Base-by-base conservation (phyloP, 2,797 vertebrate genomes). In the Lacerta viridis region DNA sequence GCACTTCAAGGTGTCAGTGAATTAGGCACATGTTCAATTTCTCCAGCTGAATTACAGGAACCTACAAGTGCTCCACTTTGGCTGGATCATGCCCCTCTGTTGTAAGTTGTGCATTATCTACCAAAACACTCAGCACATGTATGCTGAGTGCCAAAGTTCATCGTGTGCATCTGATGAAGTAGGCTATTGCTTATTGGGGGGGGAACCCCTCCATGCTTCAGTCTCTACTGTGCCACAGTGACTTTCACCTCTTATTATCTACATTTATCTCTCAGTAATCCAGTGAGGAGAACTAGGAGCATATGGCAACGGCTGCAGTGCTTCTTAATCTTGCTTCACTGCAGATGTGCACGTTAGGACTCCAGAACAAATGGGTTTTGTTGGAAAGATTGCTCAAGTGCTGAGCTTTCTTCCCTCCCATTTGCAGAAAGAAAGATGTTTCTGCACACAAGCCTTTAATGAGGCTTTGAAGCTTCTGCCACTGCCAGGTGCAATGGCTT, bases 401-500 rank as follows among this genome's bases (percentile, higher is more conserved):
- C 39, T 0, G 13, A 89, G 82, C 39, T 13, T 46, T 6, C 2
- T 50, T 7, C 2, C 27, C 89, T 41, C 43, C 50, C n/a, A 61
- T 89, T 89, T 90, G 43, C 88, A 93, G 92, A 55, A 83, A 50
- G 86, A 93, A 93, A 91, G 36, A 0, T 41, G 20, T 41, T 94
- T 91, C 91, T 82, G 43, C 85, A 68, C 64, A 88, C 79, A 76
- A 92, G 87, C 23, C 11, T 88, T 94, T 93, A 94, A 94, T 83
- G 85, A 83, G 59, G 91, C 61, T 71, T 88, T 41, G 90, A 72
- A 80, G 89, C 77, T 94, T 93, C 76, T 5, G n/a, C n/a, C n/a
- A 89, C 84, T 94, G 78, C 88, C 94, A 94, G 94, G 91, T 95
- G 93, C 89, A 95, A 92, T 89, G 80, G 87, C n/a, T 93, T 90